phyloP scores from a whole-genome alignment of 2,888 invertebrate genomes.

The Nomada flava region DNA sequence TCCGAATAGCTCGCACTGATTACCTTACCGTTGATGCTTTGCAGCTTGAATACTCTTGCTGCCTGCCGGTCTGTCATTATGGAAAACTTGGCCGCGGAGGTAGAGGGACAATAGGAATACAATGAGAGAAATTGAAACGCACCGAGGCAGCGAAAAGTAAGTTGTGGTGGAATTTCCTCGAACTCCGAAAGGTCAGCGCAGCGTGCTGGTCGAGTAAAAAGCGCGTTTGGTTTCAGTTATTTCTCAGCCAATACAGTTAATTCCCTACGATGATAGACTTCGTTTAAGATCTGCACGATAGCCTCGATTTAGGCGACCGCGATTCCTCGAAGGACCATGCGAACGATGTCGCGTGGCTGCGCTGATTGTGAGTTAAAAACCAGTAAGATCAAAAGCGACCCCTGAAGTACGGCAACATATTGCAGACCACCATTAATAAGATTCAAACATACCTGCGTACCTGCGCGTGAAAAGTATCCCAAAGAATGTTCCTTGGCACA shows the following conservation, averaged over 20 bases:
- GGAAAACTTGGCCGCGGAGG: conserved; percentile 48
- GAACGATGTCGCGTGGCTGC: neutral
- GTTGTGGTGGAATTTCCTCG: conserved; percentile 24
- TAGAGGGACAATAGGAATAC: conserved; percentile 54
- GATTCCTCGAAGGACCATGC: conserved; percentile 1
- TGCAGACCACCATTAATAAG: conserved; percentile 18
- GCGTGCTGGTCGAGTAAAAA: neutral
- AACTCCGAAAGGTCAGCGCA: conserved; percentile 36
- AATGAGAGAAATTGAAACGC: conserved; percentile 53
- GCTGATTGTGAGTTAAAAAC: neutral
- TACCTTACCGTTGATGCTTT: conserved; percentile 24
- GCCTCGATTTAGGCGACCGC: conserved; percentile 8
- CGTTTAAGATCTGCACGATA: conserved; percentile 9
- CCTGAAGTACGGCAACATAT: conserved; percentile 36
- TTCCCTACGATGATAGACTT: neutral
- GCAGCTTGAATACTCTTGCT: conserved; percentile 58
- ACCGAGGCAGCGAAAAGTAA: conserved; percentile 38
- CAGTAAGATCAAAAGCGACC: conserved; percentile 35
- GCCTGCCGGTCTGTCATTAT: conserved; percentile 66
- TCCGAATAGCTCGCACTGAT: neutral
- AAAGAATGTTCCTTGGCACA: too few relatives aligned
- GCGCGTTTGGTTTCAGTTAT: conserved; percentile 3
- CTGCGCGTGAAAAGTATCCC: conserved; percentile 16
- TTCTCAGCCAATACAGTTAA: neutral
- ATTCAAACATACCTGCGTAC: conserved; percentile 39